Conservation (phyloP, 2,888 invertebrate genomes). For the Acrobasis repandana region DNA sequence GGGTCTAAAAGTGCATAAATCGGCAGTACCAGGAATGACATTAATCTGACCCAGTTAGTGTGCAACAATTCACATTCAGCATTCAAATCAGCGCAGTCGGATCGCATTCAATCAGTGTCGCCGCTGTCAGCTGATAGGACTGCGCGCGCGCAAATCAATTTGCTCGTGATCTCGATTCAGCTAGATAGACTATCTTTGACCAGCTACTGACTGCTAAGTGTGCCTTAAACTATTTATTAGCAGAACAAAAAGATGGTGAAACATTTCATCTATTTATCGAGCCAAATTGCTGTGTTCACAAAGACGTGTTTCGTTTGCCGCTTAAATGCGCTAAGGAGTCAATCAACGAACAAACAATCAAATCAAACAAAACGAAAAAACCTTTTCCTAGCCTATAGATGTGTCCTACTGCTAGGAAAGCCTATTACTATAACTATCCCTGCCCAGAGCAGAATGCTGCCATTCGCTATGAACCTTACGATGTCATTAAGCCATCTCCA, state of each 20-base stretch:
- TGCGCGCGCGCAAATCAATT: conserved; percentile 72
- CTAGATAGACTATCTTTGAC: conserved; percentile 62
- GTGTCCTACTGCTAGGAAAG: too few relatives aligned
- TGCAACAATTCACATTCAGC: conserved; percentile 34
- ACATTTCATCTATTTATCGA: background rate
- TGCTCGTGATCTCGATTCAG: conserved; percentile 62
- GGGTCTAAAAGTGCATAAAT: conserved; percentile 20
- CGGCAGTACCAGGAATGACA: conserved; percentile 4
- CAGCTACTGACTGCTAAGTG: conserved; percentile 50
- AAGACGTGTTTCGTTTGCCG: too few relatives aligned
- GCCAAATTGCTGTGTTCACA: too few relatives aligned
- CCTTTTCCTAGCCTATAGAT: too few relatives aligned
- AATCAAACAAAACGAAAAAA: too few relatives aligned
- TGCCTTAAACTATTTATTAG: background rate
- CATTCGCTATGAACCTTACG: too few relatives aligned
- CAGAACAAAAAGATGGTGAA: background rate
- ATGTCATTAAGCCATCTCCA: too few relatives aligned
- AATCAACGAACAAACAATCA: too few relatives aligned
- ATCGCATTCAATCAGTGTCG: conserved; percentile 54
- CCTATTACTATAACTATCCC: too few relatives aligned
- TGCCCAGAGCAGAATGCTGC: too few relatives aligned
- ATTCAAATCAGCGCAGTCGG: conserved; percentile 30
- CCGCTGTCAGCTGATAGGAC: conserved; percentile 58
- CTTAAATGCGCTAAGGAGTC: too few relatives aligned
- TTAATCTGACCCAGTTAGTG: conserved; percentile 27